These are phyloP conservation scores for Omphaloscelis lunosa DNA, from an alignment of 2,888 invertebrate genomes.

Conservation along the genomic window DNA sequence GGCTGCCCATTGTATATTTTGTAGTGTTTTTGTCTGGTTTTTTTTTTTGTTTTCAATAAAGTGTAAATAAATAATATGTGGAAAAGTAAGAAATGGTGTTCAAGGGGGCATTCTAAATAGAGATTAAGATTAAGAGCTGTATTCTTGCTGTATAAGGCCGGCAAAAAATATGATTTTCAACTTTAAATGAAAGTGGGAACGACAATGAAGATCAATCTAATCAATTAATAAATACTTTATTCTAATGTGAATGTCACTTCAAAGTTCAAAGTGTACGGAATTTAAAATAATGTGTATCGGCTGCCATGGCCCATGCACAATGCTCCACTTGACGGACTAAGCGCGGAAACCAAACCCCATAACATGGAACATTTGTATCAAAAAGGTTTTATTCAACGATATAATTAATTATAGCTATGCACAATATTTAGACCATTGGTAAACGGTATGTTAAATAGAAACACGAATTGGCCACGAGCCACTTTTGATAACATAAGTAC, in stretches of 20 bases:
- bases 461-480: constrained; percentile 56
- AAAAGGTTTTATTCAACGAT: background rate
- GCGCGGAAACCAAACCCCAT: too few relatives aligned
- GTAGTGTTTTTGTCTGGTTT: too few relatives aligned
- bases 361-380: too few relatives aligned
- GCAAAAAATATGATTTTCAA: background rate
- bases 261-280: background rate
- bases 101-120: background rate
- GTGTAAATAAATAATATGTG: too few relatives aligned
- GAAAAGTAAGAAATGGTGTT: background rate
- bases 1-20: too few relatives aligned
- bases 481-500: constrained; percentile 56
- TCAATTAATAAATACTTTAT: background rate
- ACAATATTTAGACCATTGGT: constrained; percentile 46
- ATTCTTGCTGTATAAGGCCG: background rate
- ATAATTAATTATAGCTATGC: constrained; percentile 10
- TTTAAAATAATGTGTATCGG: background rate
- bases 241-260: background rate
- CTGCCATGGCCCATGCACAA: too few relatives aligned
- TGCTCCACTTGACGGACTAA: too few relatives aligned
- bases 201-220: background rate
- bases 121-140: background rate
- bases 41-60: too few relatives aligned
- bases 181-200: background rate
- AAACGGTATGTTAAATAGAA: constrained; percentile 56